These are phyloP conservation scores for Sarcophaga carnaria DNA, from an alignment of 2,888 invertebrate genomes.

Conservation along the genomic window DNA sequence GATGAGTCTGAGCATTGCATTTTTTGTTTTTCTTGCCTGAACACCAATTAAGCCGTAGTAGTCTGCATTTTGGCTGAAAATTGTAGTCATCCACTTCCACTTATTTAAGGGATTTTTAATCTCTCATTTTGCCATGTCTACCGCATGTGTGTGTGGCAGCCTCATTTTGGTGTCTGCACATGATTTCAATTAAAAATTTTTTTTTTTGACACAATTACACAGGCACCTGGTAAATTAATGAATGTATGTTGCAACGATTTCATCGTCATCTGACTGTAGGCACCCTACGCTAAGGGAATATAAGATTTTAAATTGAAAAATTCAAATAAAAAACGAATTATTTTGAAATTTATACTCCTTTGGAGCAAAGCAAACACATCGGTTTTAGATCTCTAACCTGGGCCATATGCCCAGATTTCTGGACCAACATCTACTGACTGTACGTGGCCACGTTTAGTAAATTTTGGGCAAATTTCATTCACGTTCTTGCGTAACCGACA, in stretches of 20 bases:
- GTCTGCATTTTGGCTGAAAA: neutral
- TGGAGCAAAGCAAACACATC: too few species aligned
- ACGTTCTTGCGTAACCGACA: too few species aligned
- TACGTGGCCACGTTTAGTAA: too few species aligned
- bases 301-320: neutral
- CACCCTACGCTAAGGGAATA: neutral
- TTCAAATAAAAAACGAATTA: neutral
- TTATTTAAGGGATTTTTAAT: conserved; percentile 12
- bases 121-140: conserved; percentile 2
- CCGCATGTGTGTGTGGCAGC: neutral
- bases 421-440: too few species aligned
- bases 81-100: neutral
- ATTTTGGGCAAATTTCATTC: too few species aligned
- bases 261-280: neutral
- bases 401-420: too few species aligned
- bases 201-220: neutral
- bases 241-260: neutral
- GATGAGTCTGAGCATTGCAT: too few species aligned
- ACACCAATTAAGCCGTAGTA: neutral
- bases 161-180: conserved; percentile 18
- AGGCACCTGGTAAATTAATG: neutral
- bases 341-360: neutral
- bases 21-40: too few species aligned
- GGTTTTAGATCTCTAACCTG: too few species aligned
- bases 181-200: neutral